Base-by-base conservation (phyloP, 2,888 invertebrate genomes). In the Rosalia funebris region DNA sequence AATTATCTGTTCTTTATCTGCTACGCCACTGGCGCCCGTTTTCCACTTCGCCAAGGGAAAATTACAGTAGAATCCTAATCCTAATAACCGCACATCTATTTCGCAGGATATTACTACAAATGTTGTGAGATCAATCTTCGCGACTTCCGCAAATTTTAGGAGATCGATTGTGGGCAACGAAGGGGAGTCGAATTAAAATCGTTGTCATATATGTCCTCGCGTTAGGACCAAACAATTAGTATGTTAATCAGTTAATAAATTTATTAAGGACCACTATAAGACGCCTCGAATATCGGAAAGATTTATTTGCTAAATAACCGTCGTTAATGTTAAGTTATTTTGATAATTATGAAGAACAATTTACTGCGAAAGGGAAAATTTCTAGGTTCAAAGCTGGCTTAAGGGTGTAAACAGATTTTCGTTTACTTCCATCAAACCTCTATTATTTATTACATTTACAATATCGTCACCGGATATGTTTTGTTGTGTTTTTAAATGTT, bases 81-180 rank as follows among this genome's bases (percentile, higher is more conserved):
- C 47, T 16, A 47, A 36, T 47, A 47, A 34, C 47, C 34, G 34
- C 47, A 16, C 47, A 47, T 47, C 47, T 32, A 34, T 47, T 47
- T 16, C n/a, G 7, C 7, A 10, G 36, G 16, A 47, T 47, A 17
- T 31, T 31, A 16, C 17, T 47, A 11, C 10, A 47, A 47, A 47
- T 47, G 34, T 32, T 47, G 25, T 10, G 31, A 45, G 25, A 45
- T 45, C 45, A 45, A 45, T 45, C 45, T 45, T 31, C 14, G 45
- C 31, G 20, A n/a, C 2, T n/a, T 31, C n/a, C n/a, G 31, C 14
- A 11, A 32, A 5, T 45, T n/a, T n/a, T n/a, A n/a, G 45, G 11
- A n/a, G 32, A 47, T 34, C 34, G 34, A 47, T 47, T 10, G 15
- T 34, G 16, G 17, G n/a, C n/a, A 41, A 1, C 11, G 15, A 25